Evolutionary conservation across 2,113 vertebrate species (phyloP), one percentile per base, ranked within the genome.

Genomic region (Nothoprocta pentlandii): DNA sequence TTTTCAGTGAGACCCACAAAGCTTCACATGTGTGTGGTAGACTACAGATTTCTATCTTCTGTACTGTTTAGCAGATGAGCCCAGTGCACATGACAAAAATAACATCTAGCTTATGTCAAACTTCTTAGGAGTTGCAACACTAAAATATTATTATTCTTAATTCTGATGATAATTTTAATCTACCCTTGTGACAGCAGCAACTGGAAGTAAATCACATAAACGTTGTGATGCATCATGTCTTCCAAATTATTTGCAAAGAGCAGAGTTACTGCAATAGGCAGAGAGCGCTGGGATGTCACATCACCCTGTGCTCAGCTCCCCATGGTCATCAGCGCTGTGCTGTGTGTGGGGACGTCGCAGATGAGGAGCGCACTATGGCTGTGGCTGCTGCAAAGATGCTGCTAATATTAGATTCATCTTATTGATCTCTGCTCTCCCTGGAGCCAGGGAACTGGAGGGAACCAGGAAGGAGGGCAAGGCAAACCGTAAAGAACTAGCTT

Each of bases 341-440:
- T 84, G 80, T 58, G 56, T 7, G 14, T 25, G 61, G 53, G 34
- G 22, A 66, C 28, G 1, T 23, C 78, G 87, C 49, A 34, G 2
- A 11, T 0, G 1, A 94, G 80, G 54, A 92, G 36, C 46, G 20
- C 0, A 0, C 41, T 5, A 11, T 8, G 25, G 74, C 82, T 46
- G 82, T 71, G 86, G 90, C 89, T 80, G 36, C 51, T 85, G 91
- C 56, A 76, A 78, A 91, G 91, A 86, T 2, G 10, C 92, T 94
- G 93, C 97, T 97, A 96, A 96, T 97, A 97, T 97, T 97, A 94
- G 91, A 68, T 77, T 87, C 76, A 39, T 91, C 94, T 96, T 95
- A 95, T 97, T 75, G 80, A 89, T 93, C 91, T 93, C 91, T 96
- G 32, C 79, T 94, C 76, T 94, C 95, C 91, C 51, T 78, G 67